Evolutionary conservation across 2,113 vertebrate species (phyloP), one percentile per base, ranked within the genome.

Genomic region (Gymnarchus niloticus): DNA sequence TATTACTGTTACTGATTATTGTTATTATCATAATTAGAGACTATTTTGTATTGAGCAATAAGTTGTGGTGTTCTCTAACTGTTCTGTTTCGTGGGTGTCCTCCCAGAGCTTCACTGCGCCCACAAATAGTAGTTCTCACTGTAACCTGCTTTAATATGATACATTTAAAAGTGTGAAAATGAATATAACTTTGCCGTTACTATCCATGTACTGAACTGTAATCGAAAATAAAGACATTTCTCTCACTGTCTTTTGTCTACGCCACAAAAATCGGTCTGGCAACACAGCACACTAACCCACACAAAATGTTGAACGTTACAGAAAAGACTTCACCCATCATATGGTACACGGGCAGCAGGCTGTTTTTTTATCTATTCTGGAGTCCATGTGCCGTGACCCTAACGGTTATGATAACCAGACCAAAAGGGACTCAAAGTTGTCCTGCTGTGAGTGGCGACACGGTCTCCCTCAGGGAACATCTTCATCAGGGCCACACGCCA

Each of bases 21-120:
- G 90, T 91, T 91, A 89, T 90, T 90, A 90, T 91, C 89, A 88
- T 85, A 73, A 85, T 77, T 49, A 57, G 61, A 61, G 56, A 90
- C 87, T 90, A 85, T 93, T 93, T 93, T 94, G 88, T 94, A 93
- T 91, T 91, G 88, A 95, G 94, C 93, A 94, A 94, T 94, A 95
- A 92, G 89, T 93, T 92, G 33, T 89, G 87, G 89, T 89, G 54
- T 90, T 89, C 87, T 86, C 88, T 80, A 86, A 92, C 92, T 91
- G 88, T 83, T 33, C 48, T 77, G 49, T 90, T 90, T 87, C 91
- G 88, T 90, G 90, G 87, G 89, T 88, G 84, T 90, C 87, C n/a
- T 69, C 81, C 90, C 7, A 82, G 61, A 91, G 88, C 87, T 90
- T 85, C 87, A 90, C 90, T 90, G 84, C 87, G 85, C 89, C 91